Conservation (phyloP, 2,797 vertebrate species). For the Channa striata region DNA sequence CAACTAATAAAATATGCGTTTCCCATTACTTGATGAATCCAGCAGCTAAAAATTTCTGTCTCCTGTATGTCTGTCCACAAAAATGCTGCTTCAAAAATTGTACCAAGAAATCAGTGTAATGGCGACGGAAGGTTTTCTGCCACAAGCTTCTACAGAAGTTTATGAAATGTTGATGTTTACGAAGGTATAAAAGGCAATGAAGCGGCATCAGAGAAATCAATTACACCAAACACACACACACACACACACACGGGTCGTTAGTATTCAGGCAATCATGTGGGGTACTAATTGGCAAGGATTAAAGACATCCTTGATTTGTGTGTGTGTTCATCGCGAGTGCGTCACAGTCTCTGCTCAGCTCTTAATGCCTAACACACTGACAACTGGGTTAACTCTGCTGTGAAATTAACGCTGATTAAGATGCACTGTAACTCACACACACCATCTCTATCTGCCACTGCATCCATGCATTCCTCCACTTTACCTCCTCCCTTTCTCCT, state of each 20-base stretch:
- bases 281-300: conserved; percentile 81
- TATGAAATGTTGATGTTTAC: conserved; percentile 68
- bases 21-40: too few relatives aligned
- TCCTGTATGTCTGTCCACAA: too few relatives aligned
- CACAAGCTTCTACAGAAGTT: conserved; percentile 31
- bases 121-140: not conserved
- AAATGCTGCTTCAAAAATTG: too few relatives aligned
- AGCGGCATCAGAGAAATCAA: conserved; percentile 72
- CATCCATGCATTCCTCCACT: conserved; percentile 62
- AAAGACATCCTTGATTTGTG: conserved; percentile 76
- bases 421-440: conserved; percentile 64
- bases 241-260: conserved; percentile 58
- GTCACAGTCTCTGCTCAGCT: conserved; percentile 80
- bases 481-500: conserved; percentile 10
- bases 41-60: too few relatives aligned
- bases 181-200: conserved; percentile 65
- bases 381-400: conserved; percentile 81
- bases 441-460: conserved; percentile 50
- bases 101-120: not conserved
- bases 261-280: conserved; percentile 75
- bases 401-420: conserved; percentile 84
- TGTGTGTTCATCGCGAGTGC: conserved; percentile 60
- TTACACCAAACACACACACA: conserved; percentile 49
- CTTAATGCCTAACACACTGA: conserved; percentile 79
- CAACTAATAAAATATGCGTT: too few relatives aligned